Base-by-base conservation (phyloP, 64 coral and sea anemone genomes). In the Porites lutea region DNA sequence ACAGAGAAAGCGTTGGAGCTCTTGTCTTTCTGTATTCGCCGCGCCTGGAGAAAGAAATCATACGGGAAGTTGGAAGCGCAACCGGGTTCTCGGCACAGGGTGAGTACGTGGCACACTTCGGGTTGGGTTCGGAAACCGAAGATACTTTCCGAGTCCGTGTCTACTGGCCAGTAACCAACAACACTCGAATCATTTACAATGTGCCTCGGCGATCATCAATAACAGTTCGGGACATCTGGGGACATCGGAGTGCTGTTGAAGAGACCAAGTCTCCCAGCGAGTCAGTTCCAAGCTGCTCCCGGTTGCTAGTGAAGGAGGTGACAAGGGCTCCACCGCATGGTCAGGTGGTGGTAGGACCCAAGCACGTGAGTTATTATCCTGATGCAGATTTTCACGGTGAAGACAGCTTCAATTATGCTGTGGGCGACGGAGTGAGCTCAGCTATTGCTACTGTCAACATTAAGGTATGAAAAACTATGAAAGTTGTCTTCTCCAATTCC, bases 111-210 rank as follows among this genome's bases (percentile, higher is more conserved):
- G 97, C 89, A 23, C 97, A 99, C 48, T 99, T 84, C 63, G 97
- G 97, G 12, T 75, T 99, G 45, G 97, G 91, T 22, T 71, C 63
- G 10, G 97, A 99, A 72, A 93, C 81, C 67, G 91, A 80, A 22
- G 84, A 83, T 22, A 78, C 71, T 51, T 99, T 99, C 16, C 93
- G 78, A 55, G 67, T 99, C 13, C 91, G 97, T 3, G 86, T 99
- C 13, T 84, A 99, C 69, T 99, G 97, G 97, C 97, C 97, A 18
- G 97, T 96, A 14, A 99, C 91, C n/a, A 99, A 99, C 88, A 99
- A 96, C 66, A 99, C 97, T 19, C 92, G 97, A 65, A 93, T 99
- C 18, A 94, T 99, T 21, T 63, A 96, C 46, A 89, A 94, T 78
- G 97, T 99, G 51, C 83, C 88, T 4, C 82, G 97, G 20, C 78